These are phyloP conservation scores for Phytoseiulus persimilis DNA, from an alignment of 2,888 invertebrate species.

Conservation along the genomic window DNA sequence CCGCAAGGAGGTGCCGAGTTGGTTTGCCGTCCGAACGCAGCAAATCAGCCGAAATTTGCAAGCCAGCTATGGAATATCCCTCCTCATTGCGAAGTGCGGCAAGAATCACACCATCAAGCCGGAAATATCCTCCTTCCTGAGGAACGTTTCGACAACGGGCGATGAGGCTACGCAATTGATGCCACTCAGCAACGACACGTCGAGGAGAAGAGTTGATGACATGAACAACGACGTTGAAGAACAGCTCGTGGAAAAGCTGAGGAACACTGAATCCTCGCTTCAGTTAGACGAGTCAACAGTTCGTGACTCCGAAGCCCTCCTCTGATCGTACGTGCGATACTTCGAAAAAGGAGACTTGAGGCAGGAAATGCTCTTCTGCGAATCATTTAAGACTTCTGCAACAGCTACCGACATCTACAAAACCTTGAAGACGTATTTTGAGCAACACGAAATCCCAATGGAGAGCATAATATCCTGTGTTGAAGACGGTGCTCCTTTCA, in stretches of 20 bases:
- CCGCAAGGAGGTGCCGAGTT: too few species aligned
- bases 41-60: background rate
- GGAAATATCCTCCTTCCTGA: constrained; percentile 40
- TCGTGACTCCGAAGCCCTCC: constrained; percentile 36
- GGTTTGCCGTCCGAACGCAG: too few species aligned
- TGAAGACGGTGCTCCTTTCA: constrained; percentile 25
- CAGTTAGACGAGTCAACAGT: constrained; percentile 42
- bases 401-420: constrained; percentile 31
- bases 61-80: constrained; percentile 25
- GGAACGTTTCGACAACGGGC: constrained; percentile 13
- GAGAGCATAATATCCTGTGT: constrained; percentile 38
- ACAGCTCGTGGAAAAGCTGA: constrained; percentile 41
- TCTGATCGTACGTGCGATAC: constrained; percentile 38
- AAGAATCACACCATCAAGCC: constrained; percentile 39
- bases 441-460: constrained; percentile 25
- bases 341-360: constrained; percentile 16
- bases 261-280: constrained; percentile 39
- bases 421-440: constrained; percentile 37
- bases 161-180: constrained; percentile 39
- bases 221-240: constrained; percentile 41
- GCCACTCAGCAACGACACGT: constrained; percentile 41
- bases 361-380: constrained; percentile 41
- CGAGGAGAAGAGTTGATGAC: constrained; percentile 41
- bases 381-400: constrained; percentile 40
- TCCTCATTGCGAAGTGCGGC: constrained; percentile 40